Evolutionary conservation across 2,797 vertebrate genomes (phyloP).

Genomic region (Sphaeramia orbicularis): DNA sequence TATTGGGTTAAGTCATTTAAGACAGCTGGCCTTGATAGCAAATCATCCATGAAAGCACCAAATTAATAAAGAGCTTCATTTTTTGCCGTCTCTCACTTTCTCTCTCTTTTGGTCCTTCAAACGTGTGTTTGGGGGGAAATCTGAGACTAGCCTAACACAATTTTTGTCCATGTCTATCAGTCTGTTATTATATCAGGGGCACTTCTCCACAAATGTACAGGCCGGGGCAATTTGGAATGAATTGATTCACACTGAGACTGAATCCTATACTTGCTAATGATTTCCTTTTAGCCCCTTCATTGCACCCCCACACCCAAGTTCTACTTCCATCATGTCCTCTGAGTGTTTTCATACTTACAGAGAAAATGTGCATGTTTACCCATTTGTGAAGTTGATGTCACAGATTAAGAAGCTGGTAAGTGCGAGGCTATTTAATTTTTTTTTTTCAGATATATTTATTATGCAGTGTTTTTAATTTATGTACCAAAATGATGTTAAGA

Average conservation of each 20-base stretch:
- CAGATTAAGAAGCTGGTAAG: slow-evolving; percentile 10
- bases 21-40: slow-evolving; percentile 90
- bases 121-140: slow-evolving; percentile 96
- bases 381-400: slow-evolving; percentile 30
- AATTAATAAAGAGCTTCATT: slow-evolving; percentile 99
- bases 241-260: slow-evolving; percentile 95
- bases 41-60: slow-evolving; percentile 93
- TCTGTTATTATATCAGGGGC: slow-evolving; percentile 98
- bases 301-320: slow-evolving; percentile 57
- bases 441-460: slow-evolving; percentile 3
- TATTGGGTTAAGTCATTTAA: slow-evolving; percentile 92
- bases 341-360: slow-evolving; percentile 63
- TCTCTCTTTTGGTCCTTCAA: slow-evolving; percentile 82
- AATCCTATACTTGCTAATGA: slow-evolving; percentile 92
- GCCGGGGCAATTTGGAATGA: slow-evolving; percentile 97
- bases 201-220: slow-evolving; percentile 98
- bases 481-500: background rate
- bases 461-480: background rate
- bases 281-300: slow-evolving; percentile 85
- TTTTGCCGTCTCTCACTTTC: slow-evolving; percentile 81
- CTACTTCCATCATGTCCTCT: slow-evolving; percentile 54
- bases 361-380: slow-evolving; percentile 38
- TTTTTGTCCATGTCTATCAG: slow-evolving; percentile 97
- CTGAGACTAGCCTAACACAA: slow-evolving; percentile 94
- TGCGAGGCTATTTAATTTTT: slow-evolving; percentile 8